Evolutionary conservation across 2,888 invertebrate genomes (phyloP), one percentile per base, ranked within the genome.

Genomic region (Dryomyza anilis): DNA sequence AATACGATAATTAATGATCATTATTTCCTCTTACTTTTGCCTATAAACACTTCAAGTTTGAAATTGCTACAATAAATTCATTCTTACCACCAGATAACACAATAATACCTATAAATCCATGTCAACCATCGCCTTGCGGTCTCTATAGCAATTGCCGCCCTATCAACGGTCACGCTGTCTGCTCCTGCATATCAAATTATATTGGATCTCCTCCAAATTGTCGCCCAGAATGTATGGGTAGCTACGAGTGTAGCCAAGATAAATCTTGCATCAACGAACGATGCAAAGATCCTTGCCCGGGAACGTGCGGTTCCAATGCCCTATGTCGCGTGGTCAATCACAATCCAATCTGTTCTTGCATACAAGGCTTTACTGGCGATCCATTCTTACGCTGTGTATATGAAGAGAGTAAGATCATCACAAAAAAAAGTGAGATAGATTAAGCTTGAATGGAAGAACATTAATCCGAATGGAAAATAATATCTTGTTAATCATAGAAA

Each of bases 311-410:
- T 27, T 84, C 87, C 66, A 90, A 92, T 83, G 92, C 94, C 2
- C 87, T 90, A 71, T 95, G 95, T 79, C 89, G 89, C 72, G 92
- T 93, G 16, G 89, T 93, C 56, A 93, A 92, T 81, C 95, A 95
- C 79, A 93, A 92, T 80, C 92, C 94, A 45, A 88, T 93, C 69
- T 95, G 95, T 84, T 91, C 90, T 79, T 95, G 95, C 81, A 87
- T 88, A 59, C 84, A 87, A 70, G 91, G 90, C 72, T 90, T 87
- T 79, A 87, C 86, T 39, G 95, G 95, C 63, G 93, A 95, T 85
- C 94, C 95, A 66, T 93, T 94, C 78, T 85, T 89, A 64, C 87
- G 89, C 74, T 94, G 93, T 78, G 78, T 87, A 45, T 85, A 84
- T 70, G 87, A 89, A 86, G 86, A 87, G 83, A 86, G 91, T 91